Evolutionary conservation across 2,113 vertebrate species (phyloP).

Genomic region (Equus quagga): DNA sequence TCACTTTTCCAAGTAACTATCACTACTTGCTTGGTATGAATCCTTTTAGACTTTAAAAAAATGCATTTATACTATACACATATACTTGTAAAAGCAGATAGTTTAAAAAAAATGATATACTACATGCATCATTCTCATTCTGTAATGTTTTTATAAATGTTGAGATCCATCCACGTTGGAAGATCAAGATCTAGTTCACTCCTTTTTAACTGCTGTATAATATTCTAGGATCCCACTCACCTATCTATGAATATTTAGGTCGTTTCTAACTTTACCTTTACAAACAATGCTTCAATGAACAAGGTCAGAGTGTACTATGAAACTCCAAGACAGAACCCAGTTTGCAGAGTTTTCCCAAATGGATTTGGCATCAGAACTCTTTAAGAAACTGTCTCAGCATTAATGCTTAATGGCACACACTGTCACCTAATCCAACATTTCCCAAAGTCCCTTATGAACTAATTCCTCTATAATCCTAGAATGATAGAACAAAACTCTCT

Average conservation of each 20-base stretch:
- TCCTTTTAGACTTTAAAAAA: background rate
- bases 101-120: background rate
- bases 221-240: background rate
- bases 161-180: background rate
- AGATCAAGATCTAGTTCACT: background rate
- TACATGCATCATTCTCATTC: background rate
- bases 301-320: background rate
- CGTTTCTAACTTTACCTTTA: background rate
- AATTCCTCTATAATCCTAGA: conserved; percentile 39
- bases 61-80: background rate
- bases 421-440: conserved; percentile 27
- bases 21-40: background rate
- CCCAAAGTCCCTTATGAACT: background rate
- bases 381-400: background rate
- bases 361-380: background rate
- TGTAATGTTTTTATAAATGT: background rate
- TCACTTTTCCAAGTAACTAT: background rate
- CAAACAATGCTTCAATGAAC: background rate
- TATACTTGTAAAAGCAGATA: background rate
- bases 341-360: background rate
- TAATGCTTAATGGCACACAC: background rate
- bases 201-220: background rate
- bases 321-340: background rate
- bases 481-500: background rate
- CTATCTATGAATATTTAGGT: background rate